Evolutionary conservation across 2,113 vertebrate species (phyloP).

Genomic region (Otocyon megalotis): DNA sequence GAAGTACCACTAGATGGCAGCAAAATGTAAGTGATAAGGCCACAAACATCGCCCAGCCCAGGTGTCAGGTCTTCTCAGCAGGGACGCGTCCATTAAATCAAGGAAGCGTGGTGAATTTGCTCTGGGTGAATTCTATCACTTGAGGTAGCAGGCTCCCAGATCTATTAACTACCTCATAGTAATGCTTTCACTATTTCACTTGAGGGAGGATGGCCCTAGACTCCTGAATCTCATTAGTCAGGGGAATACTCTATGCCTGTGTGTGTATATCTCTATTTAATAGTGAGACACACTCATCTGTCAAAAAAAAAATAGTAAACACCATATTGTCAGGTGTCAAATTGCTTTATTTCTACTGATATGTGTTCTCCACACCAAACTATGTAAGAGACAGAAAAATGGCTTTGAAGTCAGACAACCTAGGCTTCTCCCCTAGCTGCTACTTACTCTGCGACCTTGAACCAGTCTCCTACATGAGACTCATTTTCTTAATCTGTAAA

Average conservation of each 20-base stretch:
- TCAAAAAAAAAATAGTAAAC: not conserved
- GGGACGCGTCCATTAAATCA: not conserved
- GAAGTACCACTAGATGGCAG: constrained; percentile 72
- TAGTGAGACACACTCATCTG: not conserved
- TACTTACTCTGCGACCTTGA: not conserved
- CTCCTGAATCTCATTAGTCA: constrained; percentile 41
- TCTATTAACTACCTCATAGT: constrained; percentile 34
- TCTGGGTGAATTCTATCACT: constrained; percentile 62
- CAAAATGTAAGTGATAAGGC: constrained; percentile 15
- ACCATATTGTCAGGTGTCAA: not conserved
- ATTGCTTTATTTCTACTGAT: not conserved
- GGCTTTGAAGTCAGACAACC: not conserved
- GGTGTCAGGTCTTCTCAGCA: constrained; percentile 28
- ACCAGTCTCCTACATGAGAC: not conserved
- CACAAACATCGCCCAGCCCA: not conserved
- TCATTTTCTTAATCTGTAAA: constrained; percentile 39
- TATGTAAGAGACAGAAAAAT: constrained; percentile 25
- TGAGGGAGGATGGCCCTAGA: not conserved
- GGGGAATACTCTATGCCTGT: constrained; percentile 8
- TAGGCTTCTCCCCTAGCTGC: not conserved
- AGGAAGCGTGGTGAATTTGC: constrained; percentile 37
- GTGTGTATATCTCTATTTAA: not conserved
- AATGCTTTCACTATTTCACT: not conserved
- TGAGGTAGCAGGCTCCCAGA: not conserved
- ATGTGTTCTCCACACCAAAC: not conserved